A percentile compares a stretch with the other conserved stretches of the same genome.
These are phyloP conservation scores for Felis chaus DNA, from an alignment of 2,113 vertebrate genomes.

Conservation along the genomic window DNA sequence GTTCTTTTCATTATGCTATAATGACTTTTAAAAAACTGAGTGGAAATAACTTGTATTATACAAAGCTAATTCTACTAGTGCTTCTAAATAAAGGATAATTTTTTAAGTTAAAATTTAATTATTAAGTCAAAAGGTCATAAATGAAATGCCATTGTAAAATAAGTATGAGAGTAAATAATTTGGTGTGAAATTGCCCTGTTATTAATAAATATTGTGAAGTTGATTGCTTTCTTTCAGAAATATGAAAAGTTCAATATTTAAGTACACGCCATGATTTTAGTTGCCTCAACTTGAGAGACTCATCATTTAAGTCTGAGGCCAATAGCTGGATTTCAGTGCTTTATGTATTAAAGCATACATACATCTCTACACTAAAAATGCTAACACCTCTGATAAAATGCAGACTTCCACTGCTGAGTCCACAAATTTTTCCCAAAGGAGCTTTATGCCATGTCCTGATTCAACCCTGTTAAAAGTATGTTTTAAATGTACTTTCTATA, in stretches of 20 bases:
- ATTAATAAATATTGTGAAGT: constrained; percentile 38
- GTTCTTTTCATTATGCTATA: neutral
- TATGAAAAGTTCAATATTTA: constrained; percentile 7
- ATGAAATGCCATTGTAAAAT: constrained; percentile 27
- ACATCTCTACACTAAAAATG: constrained; percentile 48
- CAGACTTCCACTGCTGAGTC: constrained; percentile 6
- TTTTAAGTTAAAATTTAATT: constrained; percentile 49
- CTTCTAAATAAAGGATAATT: constrained; percentile 18
- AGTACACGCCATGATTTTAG: constrained; percentile 2
- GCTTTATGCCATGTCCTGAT: constrained; percentile 20
- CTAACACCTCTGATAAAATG: constrained; percentile 52
- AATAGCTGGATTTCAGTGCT: constrained; percentile 16
- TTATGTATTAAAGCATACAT: neutral
- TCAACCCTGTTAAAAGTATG: constrained; percentile 54
- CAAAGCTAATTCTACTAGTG: neutral
- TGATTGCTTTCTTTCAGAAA: constrained; percentile 40
- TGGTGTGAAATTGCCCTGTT: neutral
- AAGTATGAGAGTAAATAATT: constrained; percentile 41
- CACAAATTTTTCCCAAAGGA: constrained; percentile 47
- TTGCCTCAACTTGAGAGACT: constrained; percentile 24
- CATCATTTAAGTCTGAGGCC: constrained; percentile 32
- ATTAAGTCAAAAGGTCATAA: constrained; percentile 25
- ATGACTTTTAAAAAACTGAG: neutral
- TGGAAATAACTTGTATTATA: constrained; percentile 12
- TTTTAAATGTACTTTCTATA: constrained; percentile 53